phyloP scores from a whole-genome alignment of 1,140 invertebrate species.

The Tribolium castaneum region DNA sequence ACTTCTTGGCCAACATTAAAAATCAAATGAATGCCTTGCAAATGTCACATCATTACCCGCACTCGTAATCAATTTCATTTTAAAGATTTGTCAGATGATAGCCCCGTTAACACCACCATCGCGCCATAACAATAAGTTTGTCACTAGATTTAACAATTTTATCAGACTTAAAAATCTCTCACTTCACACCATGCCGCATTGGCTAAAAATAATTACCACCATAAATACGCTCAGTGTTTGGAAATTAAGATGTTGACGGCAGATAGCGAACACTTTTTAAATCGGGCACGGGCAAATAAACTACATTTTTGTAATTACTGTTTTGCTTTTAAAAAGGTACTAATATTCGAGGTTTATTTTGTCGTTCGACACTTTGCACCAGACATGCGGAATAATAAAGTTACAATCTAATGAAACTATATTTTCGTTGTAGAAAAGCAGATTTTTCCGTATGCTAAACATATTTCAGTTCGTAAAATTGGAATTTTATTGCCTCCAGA shows the following conservation, averaged over 20 bases:
- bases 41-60: conserved; percentile 1
- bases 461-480: conserved; percentile 12
- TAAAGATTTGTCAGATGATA: conserved; percentile 14
- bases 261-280: background rate
- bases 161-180: conserved; percentile 7
- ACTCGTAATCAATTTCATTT: conserved; percentile 19
- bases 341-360: background rate
- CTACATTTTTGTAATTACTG: background rate
- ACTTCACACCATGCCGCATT: background rate
- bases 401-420: conserved; percentile 1
- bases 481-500: background rate
- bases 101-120: conserved; percentile 13
- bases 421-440: background rate
- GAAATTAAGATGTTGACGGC: conserved; percentile 1
- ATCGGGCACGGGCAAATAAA: background rate
- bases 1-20: background rate
- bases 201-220: conserved; percentile 29
- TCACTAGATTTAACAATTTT: background rate
- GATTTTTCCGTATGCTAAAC: background rate
- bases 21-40: background rate
- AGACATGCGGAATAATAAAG: background rate
- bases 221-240: background rate
- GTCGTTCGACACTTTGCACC: background rate
- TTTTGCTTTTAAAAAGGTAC: background rate
- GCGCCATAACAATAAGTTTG: conserved; percentile 9